Percentiles rank a stretch among this genome's conserved stretches.
Conservation (phyloP, 2,797 vertebrate genomes). For the Channallabes apus region DNA sequence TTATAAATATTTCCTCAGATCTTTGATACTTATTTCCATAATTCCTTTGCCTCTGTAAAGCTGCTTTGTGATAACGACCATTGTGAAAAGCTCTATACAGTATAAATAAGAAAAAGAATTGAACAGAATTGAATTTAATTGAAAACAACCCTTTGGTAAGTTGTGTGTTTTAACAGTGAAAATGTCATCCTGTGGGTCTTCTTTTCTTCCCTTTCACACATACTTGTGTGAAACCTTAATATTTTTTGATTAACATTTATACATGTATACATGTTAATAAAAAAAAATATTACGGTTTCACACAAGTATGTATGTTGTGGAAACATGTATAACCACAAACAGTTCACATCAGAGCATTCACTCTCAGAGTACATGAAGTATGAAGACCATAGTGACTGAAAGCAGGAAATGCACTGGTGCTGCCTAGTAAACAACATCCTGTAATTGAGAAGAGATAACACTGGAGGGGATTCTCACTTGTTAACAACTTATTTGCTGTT, state of each 20-base stretch:
- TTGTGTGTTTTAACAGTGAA: background rate
- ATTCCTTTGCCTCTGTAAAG: too few species aligned
- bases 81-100: too few species aligned
- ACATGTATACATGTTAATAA: background rate
- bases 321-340: background rate
- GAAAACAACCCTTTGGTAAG: background rate
- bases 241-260: too few species aligned
- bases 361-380: background rate
- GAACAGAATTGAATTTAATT: too few species aligned
- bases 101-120: too few species aligned
- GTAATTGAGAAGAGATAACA: slow-evolving; percentile 32
- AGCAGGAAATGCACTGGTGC: slow-evolving; percentile 51
- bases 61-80: too few species aligned
- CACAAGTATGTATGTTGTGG: background rate
- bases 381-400: slow-evolving; percentile 37
- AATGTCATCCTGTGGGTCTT: background rate
- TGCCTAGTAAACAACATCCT: slow-evolving; percentile 54
- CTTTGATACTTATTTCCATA: too few species aligned
- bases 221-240: too few species aligned
- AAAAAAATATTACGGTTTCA: background rate
- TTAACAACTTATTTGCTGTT: background rate
- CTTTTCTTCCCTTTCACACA: background rate
- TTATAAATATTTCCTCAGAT: too few species aligned
- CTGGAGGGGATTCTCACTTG: background rate
- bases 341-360: background rate